Base-by-base conservation (phyloP, 2,113 vertebrate species). In the Aegotheles bennettii region DNA sequence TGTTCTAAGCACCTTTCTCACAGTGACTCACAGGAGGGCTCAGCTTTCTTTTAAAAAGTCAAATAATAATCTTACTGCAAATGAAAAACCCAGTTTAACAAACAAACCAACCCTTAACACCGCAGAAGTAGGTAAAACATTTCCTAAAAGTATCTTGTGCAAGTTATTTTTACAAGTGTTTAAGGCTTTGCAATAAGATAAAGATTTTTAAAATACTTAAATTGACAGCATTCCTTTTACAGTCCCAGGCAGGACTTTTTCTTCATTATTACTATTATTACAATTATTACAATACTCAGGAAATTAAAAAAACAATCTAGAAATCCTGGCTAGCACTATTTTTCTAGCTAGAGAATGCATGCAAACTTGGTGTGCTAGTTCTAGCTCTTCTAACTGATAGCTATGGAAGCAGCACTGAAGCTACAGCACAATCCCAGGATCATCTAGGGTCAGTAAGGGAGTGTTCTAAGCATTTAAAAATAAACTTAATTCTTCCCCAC, bases 31-130 rank as follows among this genome's bases (percentile, higher is more conserved):
- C 14, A 2, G 36, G 10, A 9, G 4, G 7, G 18, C 25, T 47
- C 53, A 4, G n/a, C 45, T 50, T 54, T 4, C 50, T 57, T 42
- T 23, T 17, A 10, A n/a, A 8, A n/a, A 31, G 10, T 5, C 35
- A 43, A 59, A 28, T 24, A 38, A 2, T 1, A 7, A 2, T 0
- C 40, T 2, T 3, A 3, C 0, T 8, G 56, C 43, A 6, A 7
- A 7, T 0, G 13, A 10, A 16, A 53, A 57, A 8, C 10, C 15
- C 35, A 0, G 24, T 13, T 16, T 2, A 1, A 40, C 35, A 74
- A 42, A 26, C 59, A 57, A 19, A 28, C 9, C 23, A 26, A 16
- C 13, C 4, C 4, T 23, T 16, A 4, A 4, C 10, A 12, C n/a
- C 29, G n/a, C 33, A 42, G 31, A 35, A 13, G 16, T 3, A 25